phyloP scores from a whole-genome alignment of 1,140 invertebrate species.

The Heliconius himera region DNA sequence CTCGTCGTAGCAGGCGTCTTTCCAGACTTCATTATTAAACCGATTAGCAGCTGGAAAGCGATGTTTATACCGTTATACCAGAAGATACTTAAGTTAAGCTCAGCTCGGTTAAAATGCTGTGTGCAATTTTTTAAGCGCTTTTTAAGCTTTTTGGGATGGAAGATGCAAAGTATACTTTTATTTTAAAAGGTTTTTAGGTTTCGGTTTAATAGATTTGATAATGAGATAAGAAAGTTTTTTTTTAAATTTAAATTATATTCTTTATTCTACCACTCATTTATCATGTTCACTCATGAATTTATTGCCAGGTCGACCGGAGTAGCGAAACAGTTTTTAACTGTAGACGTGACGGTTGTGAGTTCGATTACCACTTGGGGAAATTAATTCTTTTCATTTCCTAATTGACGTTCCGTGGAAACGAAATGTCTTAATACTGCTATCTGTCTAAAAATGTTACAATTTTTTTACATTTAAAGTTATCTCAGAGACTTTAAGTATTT shows the following conservation, averaged over 20 bases:
- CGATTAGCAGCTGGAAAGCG: slow-evolving; percentile 39
- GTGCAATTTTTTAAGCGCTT: slow-evolving; percentile 14
- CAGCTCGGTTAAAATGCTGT: slow-evolving; percentile 25
- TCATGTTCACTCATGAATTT: no score
- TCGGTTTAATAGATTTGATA: not conserved
- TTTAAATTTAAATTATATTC: not conserved
- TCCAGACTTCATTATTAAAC: slow-evolving; percentile 39
- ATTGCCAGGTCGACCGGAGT: no score
- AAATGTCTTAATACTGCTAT: no score
- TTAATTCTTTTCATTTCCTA: no score
- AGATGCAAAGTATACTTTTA: not conserved
- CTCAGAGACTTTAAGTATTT: no score
- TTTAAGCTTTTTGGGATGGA: slow-evolving; percentile 2
- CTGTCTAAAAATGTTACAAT: no score
- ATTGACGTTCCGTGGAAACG: no score
- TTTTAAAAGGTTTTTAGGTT: not conserved
- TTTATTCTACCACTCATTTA: no score
- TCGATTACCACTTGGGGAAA: no score
- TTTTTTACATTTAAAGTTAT: no score
- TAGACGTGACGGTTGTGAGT: no score
- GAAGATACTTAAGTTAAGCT: slow-evolving; percentile 34
- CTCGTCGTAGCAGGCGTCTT: slow-evolving; percentile 36
- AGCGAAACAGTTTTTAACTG: no score
- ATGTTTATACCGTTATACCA: slow-evolving; percentile 31
- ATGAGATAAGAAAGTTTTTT: not conserved